A percentile compares a stretch with the other conserved stretches of the same genome.
These are phyloP conservation scores for Nestor notabilis DNA, from an alignment of 2,113 vertebrate genomes.

Conservation along the genomic window DNA sequence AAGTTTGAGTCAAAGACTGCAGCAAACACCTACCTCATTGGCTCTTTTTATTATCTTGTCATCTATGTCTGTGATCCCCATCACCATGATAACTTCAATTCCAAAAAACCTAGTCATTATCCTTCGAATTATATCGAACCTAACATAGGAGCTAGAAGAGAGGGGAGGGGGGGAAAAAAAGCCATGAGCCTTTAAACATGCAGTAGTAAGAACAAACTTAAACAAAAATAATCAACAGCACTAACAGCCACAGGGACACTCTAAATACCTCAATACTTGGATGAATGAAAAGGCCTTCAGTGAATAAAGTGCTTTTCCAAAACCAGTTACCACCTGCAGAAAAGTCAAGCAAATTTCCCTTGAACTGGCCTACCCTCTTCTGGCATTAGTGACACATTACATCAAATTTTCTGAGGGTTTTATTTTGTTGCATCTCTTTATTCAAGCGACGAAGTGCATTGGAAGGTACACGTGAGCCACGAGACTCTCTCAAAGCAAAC, in stretches of 20 bases:
- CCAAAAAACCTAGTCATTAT: slow-evolving; percentile 86
- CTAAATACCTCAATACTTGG: background rate
- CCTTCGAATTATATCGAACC: slow-evolving; percentile 92
- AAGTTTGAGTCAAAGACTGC: background rate
- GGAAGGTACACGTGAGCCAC: background rate
- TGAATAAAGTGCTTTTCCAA: background rate
- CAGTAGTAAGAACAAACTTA: background rate
- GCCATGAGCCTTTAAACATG: background rate
- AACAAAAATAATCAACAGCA: background rate
- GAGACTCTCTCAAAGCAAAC: background rate
- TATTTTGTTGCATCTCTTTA: slow-evolving; percentile 15
- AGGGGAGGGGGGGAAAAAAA: background rate
- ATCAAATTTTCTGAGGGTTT: slow-evolving; percentile 10
- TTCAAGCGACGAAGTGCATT: background rate
- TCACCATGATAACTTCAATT: slow-evolving; percentile 87
- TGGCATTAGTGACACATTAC: slow-evolving; percentile 69
- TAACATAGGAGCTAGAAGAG: slow-evolving; percentile 89
- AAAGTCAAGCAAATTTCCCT: slow-evolving; percentile 42
- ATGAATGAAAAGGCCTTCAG: background rate
- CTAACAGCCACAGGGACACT: background rate
- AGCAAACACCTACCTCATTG: slow-evolving; percentile 77
- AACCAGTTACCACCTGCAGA: background rate
- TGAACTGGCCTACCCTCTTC: slow-evolving; percentile 71
- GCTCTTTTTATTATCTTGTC: slow-evolving; percentile 93
- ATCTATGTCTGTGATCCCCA: slow-evolving; percentile 96